These are phyloP conservation scores for Rhyacophila evoluta DNA, from an alignment of 2,888 invertebrate species.

Conservation along the genomic window DNA sequence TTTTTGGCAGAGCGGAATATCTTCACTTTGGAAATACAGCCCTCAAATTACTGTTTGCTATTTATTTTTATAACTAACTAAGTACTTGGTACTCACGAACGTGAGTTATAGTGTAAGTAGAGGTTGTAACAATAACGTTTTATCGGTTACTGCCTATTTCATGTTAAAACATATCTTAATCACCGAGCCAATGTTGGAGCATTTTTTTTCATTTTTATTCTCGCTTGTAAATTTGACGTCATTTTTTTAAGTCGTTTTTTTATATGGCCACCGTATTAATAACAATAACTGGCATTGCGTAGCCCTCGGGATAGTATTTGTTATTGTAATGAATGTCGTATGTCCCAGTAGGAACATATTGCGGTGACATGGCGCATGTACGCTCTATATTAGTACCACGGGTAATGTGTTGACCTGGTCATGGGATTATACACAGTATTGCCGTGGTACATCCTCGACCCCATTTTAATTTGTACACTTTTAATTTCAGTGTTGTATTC, in stretches of 20 bases:
- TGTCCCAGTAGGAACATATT: conserved; percentile 14
- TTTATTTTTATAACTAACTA: too few relatives aligned
- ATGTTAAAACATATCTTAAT: neutral
- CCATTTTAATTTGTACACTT: conserved; percentile 16
- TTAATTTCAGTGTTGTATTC: conserved; percentile 8
- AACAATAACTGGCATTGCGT: conserved; percentile 13
- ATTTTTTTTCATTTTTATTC: conserved; percentile 1
- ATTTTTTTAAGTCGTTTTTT: neutral
- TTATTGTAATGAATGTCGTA: conserved; percentile 19
- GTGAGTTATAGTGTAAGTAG: too few relatives aligned
- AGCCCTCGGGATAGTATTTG: conserved; percentile 16
- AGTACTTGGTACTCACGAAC: too few relatives aligned
- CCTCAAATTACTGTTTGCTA: too few relatives aligned
- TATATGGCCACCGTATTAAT: neutral
- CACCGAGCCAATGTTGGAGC: neutral
- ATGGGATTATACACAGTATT: conserved; percentile 1
- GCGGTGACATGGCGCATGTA: conserved; percentile 12
- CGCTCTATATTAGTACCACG: conserved; percentile 15
- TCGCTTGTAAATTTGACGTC: conserved; percentile 4
- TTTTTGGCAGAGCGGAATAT: too few relatives aligned
- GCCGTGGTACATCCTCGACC: neutral
- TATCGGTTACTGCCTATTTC: too few relatives aligned
- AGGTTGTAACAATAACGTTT: too few relatives aligned
- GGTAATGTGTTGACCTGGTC: conserved; percentile 22
- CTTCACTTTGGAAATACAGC: too few relatives aligned